Conservation (phyloP, 2,888 invertebrate genomes). For the Caenorhabditis panamensis region DNA sequence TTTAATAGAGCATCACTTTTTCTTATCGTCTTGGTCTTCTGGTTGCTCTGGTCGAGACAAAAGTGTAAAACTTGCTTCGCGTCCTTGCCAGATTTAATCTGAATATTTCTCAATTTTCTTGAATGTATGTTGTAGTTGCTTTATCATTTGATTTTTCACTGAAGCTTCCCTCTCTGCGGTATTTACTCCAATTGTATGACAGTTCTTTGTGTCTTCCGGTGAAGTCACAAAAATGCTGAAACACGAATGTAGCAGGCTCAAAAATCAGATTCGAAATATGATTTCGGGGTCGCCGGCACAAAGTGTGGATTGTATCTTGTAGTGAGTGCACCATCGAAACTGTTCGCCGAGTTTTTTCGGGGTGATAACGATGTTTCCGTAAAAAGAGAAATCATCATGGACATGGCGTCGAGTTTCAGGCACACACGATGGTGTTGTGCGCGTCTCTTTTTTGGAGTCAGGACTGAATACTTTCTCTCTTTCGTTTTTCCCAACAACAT, state of each 20-base stretch:
- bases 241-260: not conserved
- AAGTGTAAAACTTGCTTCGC: not conserved
- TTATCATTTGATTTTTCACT: not conserved
- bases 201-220: slow-evolving; percentile 7
- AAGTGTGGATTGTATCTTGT: slow-evolving; percentile 44
- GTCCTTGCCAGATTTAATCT: not conserved
- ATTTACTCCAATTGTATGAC: not conserved
- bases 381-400: slow-evolving; percentile 35
- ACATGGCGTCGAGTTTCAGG: not conserved
- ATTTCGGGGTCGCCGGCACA: slow-evolving; percentile 16
- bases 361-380: slow-evolving; percentile 43
- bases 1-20: slow-evolving; percentile 32
- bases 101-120: slow-evolving; percentile 24
- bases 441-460: not conserved
- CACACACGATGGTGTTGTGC: slow-evolving; percentile 1
- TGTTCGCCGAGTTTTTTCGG: slow-evolving; percentile 8
- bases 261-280: not conserved
- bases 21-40: slow-evolving; percentile 18
- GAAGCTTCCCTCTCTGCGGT: not conserved
- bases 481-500: slow-evolving; percentile 15
- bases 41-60: not conserved
- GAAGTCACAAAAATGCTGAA: not conserved
- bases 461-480: not conserved
- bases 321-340: slow-evolving; percentile 43
- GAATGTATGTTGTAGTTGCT: slow-evolving; percentile 43